Conservation (phyloP, 2,113 vertebrate genomes). For the Paradoxurus hermaphroditus region DNA sequence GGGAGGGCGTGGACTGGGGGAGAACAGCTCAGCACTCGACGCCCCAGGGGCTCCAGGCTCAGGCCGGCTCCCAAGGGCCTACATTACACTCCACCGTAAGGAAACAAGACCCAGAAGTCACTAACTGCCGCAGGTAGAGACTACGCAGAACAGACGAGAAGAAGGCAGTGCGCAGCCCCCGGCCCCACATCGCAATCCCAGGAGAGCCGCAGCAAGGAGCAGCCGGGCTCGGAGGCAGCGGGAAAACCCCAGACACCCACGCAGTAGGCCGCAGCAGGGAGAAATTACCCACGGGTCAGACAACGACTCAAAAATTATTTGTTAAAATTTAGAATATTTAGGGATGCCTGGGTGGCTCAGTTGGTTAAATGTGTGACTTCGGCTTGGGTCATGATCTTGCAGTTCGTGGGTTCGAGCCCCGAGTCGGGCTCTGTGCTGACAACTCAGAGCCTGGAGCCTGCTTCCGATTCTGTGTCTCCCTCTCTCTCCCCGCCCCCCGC, state of each 20-base stretch:
- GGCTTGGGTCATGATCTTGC: too few relatives aligned
- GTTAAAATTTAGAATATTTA: neutral
- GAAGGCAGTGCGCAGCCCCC: fast-evolving
- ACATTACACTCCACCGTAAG: too few relatives aligned
- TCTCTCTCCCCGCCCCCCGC: too few relatives aligned
- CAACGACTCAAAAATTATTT: neutral
- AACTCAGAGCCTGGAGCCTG: too few relatives aligned
- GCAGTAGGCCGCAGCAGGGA: fast-evolving
- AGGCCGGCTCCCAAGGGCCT: neutral
- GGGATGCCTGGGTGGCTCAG: too few relatives aligned
- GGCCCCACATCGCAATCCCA: neutral
- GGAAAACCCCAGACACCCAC: neutral
- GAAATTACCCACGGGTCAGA: neutral
- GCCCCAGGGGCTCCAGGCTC: neutral
- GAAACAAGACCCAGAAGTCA: neutral
- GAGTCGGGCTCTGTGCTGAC: too few relatives aligned
- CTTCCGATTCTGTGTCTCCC: too few relatives aligned
- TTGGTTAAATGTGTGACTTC: too few relatives aligned
- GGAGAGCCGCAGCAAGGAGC: neutral
- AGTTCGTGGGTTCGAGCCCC: too few relatives aligned
- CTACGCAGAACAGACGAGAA: neutral
- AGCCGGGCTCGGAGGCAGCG: fast-evolving
- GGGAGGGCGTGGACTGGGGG: too few relatives aligned
- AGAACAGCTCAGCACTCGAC: neutral
- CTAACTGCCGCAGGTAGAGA: too few relatives aligned